Conservation (phyloP, 2,797 vertebrate species). For the Sebastes variabilis region DNA sequence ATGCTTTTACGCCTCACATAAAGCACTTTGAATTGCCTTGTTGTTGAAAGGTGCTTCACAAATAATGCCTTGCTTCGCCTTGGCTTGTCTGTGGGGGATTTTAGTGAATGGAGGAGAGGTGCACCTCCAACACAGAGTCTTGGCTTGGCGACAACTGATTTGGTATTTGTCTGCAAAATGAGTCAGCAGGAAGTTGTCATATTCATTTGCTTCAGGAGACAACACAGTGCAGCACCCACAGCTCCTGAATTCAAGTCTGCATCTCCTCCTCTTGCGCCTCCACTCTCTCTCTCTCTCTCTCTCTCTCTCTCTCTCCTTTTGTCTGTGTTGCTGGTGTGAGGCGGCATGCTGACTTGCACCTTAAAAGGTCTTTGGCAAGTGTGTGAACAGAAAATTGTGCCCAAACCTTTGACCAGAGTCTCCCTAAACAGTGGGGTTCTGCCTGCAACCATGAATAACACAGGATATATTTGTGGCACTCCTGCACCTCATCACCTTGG, state of each 20-base stretch:
- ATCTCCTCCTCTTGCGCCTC: background rate
- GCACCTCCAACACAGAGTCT: conserved; percentile 29
- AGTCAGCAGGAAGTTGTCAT: conserved; percentile 52
- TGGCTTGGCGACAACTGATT: conserved; percentile 28
- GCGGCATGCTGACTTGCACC: conserved; percentile 50
- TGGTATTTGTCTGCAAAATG: conserved; percentile 54
- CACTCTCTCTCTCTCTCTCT: background rate
- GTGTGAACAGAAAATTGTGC: conserved; percentile 60
- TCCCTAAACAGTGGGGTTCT: conserved; percentile 61
- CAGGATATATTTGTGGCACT: conserved; percentile 37
- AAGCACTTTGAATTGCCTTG: conserved; percentile 1
- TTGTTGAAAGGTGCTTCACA: background rate
- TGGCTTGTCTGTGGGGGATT: conserved; percentile 26
- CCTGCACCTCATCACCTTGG: conserved; percentile 29
- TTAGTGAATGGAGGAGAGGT: conserved; percentile 1
- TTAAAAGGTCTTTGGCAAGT: conserved; percentile 58
- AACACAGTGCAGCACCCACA: conserved; percentile 34
- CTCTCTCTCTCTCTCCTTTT: background rate
- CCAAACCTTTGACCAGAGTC: conserved; percentile 70
- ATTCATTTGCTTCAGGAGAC: conserved; percentile 57
- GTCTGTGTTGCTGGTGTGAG: conserved; percentile 31
- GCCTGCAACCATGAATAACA: conserved; percentile 61
- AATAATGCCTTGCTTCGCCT: background rate
- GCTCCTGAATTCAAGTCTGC: conserved; percentile 18
- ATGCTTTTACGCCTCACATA: background rate